Conservation (phyloP, 2,797 vertebrate species). For the Botia kubotai region DNA sequence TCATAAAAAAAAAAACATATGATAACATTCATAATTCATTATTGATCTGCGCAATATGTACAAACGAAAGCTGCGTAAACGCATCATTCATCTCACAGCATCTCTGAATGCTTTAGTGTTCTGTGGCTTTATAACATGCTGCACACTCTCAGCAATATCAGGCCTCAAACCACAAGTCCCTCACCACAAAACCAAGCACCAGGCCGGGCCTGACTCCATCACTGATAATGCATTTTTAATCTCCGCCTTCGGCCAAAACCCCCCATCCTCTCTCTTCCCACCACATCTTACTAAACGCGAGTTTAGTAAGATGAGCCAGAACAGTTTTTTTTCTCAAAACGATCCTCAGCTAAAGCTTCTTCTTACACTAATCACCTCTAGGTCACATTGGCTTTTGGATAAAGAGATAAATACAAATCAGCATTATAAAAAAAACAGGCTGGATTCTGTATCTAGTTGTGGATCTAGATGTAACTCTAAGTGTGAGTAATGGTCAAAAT, state of each 20-base stretch:
- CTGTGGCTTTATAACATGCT: conserved; percentile 69
- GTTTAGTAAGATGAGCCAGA: neutral
- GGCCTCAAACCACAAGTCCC: conserved; percentile 69
- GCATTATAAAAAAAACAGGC: neutral
- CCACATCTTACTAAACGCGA: neutral
- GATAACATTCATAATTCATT: conserved; percentile 2
- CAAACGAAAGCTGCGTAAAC: conserved; percentile 11
- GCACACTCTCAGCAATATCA: conserved; percentile 72
- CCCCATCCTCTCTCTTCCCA: neutral
- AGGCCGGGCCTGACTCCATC: conserved; percentile 38
- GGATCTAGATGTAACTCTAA: neutral
- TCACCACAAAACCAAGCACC: conserved; percentile 68
- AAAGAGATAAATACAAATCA: conserved; percentile 3
- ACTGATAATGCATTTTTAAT: conserved; percentile 28
- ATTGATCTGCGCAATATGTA: conserved; percentile 13
- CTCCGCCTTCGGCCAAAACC: conserved; percentile 26
- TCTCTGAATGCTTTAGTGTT: conserved; percentile 6
- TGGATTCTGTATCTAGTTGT: neutral
- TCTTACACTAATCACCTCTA: conserved; percentile 5
- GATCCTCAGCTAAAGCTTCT: conserved; percentile 3
- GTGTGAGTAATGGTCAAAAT: neutral
- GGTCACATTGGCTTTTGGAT: neutral
- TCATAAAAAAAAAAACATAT: neutral
- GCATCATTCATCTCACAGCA: conserved; percentile 4
- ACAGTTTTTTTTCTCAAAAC: conserved; percentile 23